A percentile compares a stretch with the other conserved stretches of the same genome.
Evolutionary conservation across 2,113 vertebrate species (phyloP).

Genomic region (Acrocephalus kingi): DNA sequence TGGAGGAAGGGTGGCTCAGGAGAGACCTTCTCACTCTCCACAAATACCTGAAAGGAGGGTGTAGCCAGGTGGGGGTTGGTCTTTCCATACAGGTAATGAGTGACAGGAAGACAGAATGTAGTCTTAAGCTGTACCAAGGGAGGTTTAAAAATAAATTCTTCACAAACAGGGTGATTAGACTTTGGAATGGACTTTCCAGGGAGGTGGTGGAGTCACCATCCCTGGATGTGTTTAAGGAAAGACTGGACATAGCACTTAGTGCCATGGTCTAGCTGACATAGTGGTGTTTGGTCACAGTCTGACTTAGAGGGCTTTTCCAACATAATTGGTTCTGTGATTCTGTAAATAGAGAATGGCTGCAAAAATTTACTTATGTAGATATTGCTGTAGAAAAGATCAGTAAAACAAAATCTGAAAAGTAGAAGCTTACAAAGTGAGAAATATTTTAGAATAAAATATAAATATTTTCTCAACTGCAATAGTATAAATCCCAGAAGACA

Average conservation of each 20-base stretch:
- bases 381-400: not conserved
- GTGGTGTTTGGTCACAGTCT: not conserved
- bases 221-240: not conserved
- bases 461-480: not conserved
- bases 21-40: too few relatives aligned
- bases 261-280: not conserved
- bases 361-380: not conserved
- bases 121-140: not conserved
- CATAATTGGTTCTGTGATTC: not conserved
- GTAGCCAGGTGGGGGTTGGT: too few relatives aligned
- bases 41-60: not conserved
- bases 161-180: not conserved
- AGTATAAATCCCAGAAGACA: not conserved
- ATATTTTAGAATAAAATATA: not conserved
- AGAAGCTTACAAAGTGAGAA: not conserved
- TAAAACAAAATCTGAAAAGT: not conserved
- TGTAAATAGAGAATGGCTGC: not conserved
- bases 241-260: not conserved
- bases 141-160: not conserved
- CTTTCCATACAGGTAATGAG: not conserved
- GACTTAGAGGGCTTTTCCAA: not conserved
- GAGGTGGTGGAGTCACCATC: not conserved
- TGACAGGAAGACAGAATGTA: not conserved
- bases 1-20: not conserved
- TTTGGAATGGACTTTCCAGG: not conserved